Percentiles rank a stretch among this genome's conserved stretches.
phyloP scores from a whole-genome alignment of 1,140 invertebrate species.

The Caenorhabditis briggsae region DNA sequence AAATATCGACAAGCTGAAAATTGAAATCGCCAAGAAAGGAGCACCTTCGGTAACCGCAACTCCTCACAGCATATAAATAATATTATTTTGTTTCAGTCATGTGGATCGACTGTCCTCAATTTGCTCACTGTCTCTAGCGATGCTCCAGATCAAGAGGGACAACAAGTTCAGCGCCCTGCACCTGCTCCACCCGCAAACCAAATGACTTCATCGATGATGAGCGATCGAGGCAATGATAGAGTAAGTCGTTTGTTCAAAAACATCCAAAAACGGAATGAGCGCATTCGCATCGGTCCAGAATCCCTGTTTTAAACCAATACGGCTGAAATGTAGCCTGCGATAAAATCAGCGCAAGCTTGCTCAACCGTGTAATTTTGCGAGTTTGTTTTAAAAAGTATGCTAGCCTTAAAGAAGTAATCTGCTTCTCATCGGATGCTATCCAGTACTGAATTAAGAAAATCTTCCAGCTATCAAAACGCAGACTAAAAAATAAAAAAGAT shows the following conservation, averaged over 20 bases:
- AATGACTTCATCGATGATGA: neutral
- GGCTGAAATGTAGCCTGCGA: too few relatives aligned
- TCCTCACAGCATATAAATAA: neutral
- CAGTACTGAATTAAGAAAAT: too few relatives aligned
- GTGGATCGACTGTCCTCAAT: neutral
- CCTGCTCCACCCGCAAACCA: neutral
- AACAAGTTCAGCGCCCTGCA: neutral
- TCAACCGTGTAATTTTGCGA: too few relatives aligned
- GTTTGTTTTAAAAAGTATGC: too few relatives aligned
- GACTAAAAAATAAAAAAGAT: too few relatives aligned
- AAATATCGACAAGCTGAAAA: conserved; percentile 26
- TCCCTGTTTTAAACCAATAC: neutral
- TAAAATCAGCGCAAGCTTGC: too few relatives aligned
- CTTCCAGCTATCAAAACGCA: too few relatives aligned
- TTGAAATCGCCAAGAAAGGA: conserved; percentile 29
- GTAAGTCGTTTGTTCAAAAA: neutral
- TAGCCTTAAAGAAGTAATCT: too few relatives aligned
- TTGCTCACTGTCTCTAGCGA: neutral
- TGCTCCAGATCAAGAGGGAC: neutral
- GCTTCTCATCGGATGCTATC: too few relatives aligned
- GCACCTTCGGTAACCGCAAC: neutral
- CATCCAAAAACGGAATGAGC: neutral
- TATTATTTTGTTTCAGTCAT: neutral
- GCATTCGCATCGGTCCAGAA: too few relatives aligned
- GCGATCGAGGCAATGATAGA: conserved; percentile 30